These are phyloP conservation scores for Eremophila alpestris DNA, from an alignment of 2,797 vertebrate species.

Conservation along the genomic window DNA sequence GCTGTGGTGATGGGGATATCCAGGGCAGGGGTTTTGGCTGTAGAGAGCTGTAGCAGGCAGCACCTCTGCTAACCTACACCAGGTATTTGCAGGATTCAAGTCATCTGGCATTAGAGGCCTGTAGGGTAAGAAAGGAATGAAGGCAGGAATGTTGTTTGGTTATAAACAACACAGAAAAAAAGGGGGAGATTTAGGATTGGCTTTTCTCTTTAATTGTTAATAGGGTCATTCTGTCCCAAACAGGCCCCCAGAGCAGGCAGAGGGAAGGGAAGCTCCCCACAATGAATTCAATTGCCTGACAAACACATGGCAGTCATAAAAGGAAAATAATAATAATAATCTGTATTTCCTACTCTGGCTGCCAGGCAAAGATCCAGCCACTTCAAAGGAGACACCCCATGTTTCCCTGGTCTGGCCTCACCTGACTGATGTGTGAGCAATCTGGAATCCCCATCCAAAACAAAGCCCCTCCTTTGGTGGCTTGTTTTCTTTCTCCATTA, in stretches of 20 bases:
- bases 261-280: conserved; percentile 18
- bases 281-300: conserved; percentile 55
- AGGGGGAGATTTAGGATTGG: background rate
- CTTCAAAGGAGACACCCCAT: conserved; percentile 72
- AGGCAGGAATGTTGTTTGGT: conserved; percentile 27
- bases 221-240: conserved; percentile 40
- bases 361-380: conserved; percentile 67
- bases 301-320: conserved; percentile 74
- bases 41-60: background rate
- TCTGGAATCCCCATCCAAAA: conserved; percentile 63
- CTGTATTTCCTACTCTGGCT: conserved; percentile 69
- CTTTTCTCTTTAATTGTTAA: conserved; percentile 47
- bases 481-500: conserved; percentile 21
- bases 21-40: background rate
- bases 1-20: background rate
- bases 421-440: conserved; percentile 73
- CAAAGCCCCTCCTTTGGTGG: conserved; percentile 16
- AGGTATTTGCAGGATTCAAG: conserved; percentile 22
- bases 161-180: conserved; percentile 5
- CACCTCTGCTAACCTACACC: background rate
- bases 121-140: conserved; percentile 11
- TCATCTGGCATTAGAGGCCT: conserved; percentile 21
- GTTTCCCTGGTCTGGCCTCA: conserved; percentile 64
- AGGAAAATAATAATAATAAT: conserved; percentile 64
- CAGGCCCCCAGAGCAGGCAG: conserved; percentile 1